Evolutionary conservation across 2,888 invertebrate species (phyloP).

Genomic region (Philhelius pedissequus): DNA sequence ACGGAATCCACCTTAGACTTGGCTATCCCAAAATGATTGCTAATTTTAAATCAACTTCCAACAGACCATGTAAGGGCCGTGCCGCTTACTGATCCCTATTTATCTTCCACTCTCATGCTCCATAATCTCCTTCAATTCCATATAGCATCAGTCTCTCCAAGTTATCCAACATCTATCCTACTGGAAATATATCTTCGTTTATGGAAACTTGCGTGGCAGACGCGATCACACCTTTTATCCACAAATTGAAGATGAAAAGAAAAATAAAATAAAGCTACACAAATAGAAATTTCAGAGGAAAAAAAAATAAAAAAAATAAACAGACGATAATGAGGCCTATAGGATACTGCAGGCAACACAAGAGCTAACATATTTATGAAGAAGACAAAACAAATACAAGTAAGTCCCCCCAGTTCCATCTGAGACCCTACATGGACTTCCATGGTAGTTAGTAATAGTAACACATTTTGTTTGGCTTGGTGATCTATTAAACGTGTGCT

Average conservation of each 20-base stretch:
- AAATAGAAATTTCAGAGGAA: conserved; percentile 15
- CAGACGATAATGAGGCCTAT: conserved; percentile 54
- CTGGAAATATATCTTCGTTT: conserved; percentile 30
- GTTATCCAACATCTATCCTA: conserved; percentile 9
- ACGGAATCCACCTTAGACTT: conserved; percentile 34
- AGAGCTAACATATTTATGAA: neutral
- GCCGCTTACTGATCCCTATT: conserved; percentile 51
- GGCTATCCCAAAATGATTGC: conserved; percentile 63
- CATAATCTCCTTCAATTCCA: conserved; percentile 44
- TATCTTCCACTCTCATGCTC: conserved; percentile 27
- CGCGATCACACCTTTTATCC: conserved; percentile 62
- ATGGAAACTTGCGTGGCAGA: conserved; percentile 51
- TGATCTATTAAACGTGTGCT: conserved; percentile 55
- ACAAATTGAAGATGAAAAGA: neutral
- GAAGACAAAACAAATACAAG: conserved; percentile 23
- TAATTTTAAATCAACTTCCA: conserved; percentile 63
- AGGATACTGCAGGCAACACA: conserved; percentile 14
- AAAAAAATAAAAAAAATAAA: conserved; percentile 26
- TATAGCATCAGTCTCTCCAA: neutral
- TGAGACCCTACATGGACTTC: conserved; percentile 43
- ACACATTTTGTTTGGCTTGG: conserved; percentile 44
- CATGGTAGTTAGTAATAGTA: conserved; percentile 53
- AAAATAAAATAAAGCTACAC: conserved; percentile 3
- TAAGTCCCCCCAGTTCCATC: neutral
- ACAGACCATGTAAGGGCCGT: conserved; percentile 39